Conservation (phyloP, 1,140 invertebrate species). For the Periplaneta americana region DNA sequence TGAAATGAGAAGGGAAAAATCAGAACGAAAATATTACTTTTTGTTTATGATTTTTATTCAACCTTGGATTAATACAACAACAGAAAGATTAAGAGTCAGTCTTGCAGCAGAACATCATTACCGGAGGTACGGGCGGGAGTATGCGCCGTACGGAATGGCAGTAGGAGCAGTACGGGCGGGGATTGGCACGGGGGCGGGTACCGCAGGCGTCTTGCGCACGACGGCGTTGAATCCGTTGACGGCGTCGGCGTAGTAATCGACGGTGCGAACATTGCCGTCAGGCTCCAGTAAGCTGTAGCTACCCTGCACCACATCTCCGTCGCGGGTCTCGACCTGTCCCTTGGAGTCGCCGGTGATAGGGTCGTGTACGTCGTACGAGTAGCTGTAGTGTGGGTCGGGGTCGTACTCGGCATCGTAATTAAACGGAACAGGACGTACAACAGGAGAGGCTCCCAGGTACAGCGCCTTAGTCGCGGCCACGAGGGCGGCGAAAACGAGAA, state of each 20-base stretch:
- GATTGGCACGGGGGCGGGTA: constrained; percentile 29
- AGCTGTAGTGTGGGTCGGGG: constrained; percentile 18
- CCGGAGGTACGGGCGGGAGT: not conserved
- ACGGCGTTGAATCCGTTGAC: constrained; percentile 25
- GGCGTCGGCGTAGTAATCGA: constrained; percentile 22
- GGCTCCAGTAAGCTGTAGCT: constrained; percentile 33
- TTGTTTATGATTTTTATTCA: not conserved
- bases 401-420: constrained; percentile 22
- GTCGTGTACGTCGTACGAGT: constrained; percentile 20
- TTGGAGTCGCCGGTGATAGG: constrained; percentile 52
- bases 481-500: not conserved
- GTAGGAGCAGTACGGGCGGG: constrained; percentile 22
- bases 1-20: too few species aligned
- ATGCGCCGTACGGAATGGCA: too few species aligned
- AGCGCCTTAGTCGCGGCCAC: constrained; percentile 7
- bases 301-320: constrained; percentile 52
- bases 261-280: constrained; percentile 20
- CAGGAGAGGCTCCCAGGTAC: constrained; percentile 23
- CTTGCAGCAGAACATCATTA: not conserved
- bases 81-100: not conserved
- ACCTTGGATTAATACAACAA: not conserved
- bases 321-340: constrained; percentile 49
- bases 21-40: not conserved
- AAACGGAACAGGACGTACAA: too few species aligned
- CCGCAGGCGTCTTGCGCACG: constrained; percentile 32